These are phyloP conservation scores for Diadromus collaris DNA, from an alignment of 2,888 invertebrate species.

Conservation along the genomic window DNA sequence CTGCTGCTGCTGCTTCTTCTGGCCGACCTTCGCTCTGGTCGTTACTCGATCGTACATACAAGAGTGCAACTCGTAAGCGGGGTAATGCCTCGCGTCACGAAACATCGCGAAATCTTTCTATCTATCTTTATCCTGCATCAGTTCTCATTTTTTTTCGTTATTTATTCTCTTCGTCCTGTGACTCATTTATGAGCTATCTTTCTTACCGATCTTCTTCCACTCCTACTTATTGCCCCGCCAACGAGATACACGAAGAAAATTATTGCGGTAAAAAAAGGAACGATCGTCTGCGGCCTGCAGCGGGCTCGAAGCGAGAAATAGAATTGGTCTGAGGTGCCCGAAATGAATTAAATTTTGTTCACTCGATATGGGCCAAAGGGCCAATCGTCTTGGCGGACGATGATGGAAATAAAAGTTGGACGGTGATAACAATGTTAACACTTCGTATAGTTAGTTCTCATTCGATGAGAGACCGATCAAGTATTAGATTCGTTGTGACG, in stretches of 20 bases:
- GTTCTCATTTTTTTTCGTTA: constrained; percentile 6
- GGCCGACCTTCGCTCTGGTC: constrained; percentile 65
- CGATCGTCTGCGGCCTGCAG: background rate
- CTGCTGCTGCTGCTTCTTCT: constrained; percentile 49
- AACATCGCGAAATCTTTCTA: constrained; percentile 55
- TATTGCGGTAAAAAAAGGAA: background rate
- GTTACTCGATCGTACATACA: constrained; percentile 62
- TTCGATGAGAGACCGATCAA: constrained; percentile 2
- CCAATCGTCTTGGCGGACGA: background rate
- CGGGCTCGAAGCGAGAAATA: background rate
- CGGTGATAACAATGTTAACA: background rate
- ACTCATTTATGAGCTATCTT: constrained; percentile 11
- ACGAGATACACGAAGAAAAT: background rate
- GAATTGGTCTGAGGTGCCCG: background rate
- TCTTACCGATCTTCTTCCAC: constrained; percentile 16
- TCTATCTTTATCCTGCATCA: constrained; percentile 1
- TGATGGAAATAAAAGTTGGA: background rate
- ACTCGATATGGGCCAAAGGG: background rate
- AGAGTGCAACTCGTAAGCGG: constrained; percentile 49
- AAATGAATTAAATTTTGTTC: background rate
- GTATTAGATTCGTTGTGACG: background rate
- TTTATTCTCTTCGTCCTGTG: background rate
- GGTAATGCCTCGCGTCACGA: constrained; percentile 69
- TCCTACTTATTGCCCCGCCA: background rate
- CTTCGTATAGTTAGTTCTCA: background rate